Base-by-base conservation (phyloP, 2,113 vertebrate species). In the Lynx canadensis region DNA sequence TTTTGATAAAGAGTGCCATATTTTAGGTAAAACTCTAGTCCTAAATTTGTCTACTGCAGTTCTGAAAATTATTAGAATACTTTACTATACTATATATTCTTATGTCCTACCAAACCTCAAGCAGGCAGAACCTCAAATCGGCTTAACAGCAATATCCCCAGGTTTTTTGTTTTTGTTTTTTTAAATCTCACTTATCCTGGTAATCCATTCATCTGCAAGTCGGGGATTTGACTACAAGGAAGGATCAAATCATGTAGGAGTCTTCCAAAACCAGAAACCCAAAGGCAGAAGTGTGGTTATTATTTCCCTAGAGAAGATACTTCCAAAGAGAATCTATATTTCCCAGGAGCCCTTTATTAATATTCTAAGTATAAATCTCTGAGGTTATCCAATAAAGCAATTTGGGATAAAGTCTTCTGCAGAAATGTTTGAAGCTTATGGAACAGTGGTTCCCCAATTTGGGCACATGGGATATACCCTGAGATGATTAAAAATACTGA, bases 251-350 rank as follows among this genome's bases (percentile, higher is more conserved):
- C 90, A 94, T 38, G 27, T 69, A 71, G 7, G 38, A 57, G 31
- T 81, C 86, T 95, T 94, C 74, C 45, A 79, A 95, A 88, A 93
- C 36, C 50, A 95, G 57, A 91, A 97, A 95, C 25, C 50, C 68
- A 92, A 84, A 94, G 36, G 66, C 19, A 95, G 73, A 89, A 86
- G 91, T 76, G n/a, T 80, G 38, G 27, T 76, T 80, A 78, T 78
- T 86, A 93, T 76, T 96, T 29, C 21, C 74, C 85, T 81, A 68
- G 57, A 82, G 50, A 95, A 27, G 52, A n/a, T 41, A 94, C 60
- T 92, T 96, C 31, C 73, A 95, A 89, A 97, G 31, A 89, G 78
- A 91, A 50, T 63, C 50, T 65, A 8, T 45, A 80, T 38, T 86
- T 66, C 25, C 48, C 68, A 96, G 19, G 38, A 91, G 25, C 33